Evolutionary conservation across 2,797 vertebrate genomes (phyloP).

Genomic region (Notoglanidium macrostoma): DNA sequence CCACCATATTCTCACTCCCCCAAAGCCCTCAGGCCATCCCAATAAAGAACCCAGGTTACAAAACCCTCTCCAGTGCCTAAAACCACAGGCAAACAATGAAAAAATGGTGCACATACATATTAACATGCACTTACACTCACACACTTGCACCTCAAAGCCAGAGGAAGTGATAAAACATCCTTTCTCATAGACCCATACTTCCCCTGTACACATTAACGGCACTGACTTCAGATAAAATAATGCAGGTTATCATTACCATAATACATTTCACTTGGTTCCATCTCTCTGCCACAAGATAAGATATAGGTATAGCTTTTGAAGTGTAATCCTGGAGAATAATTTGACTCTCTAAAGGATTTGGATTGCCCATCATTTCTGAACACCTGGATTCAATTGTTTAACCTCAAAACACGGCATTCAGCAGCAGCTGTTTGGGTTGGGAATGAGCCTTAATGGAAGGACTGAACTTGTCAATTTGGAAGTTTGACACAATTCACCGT

Average conservation of each 20-base stretch:
- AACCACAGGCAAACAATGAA: constrained; percentile 42
- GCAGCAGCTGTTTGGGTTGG: constrained; percentile 68
- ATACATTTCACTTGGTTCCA: constrained; percentile 47
- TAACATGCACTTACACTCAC: constrained; percentile 26
- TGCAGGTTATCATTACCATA: constrained; percentile 36
- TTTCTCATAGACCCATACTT: constrained; percentile 39
- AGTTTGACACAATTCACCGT: constrained; percentile 57
- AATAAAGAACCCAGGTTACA: constrained; percentile 42
- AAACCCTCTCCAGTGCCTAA: constrained; percentile 34
- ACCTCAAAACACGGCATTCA: constrained; percentile 64
- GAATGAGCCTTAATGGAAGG: constrained; percentile 56
- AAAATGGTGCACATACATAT: constrained; percentile 36
- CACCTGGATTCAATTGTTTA: constrained; percentile 70
- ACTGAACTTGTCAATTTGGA: constrained; percentile 63
- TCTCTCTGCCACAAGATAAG: constrained; percentile 49
- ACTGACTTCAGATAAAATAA: constrained; percentile 19
- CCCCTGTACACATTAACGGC: background rate
- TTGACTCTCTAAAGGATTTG: constrained; percentile 57
- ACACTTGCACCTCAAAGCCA: constrained; percentile 29
- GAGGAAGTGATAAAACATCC: constrained; percentile 20
- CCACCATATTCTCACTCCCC: constrained; percentile 40
- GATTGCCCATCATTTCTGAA: constrained; percentile 68
- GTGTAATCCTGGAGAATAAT: constrained; percentile 59
- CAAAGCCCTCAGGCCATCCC: constrained; percentile 43
- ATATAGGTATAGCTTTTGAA: constrained; percentile 52